Percentiles rank a stretch among this genome's conserved stretches.
Evolutionary conservation across 2,113 vertebrate species (phyloP).

Genomic region (Acanthisitta chloris): DNA sequence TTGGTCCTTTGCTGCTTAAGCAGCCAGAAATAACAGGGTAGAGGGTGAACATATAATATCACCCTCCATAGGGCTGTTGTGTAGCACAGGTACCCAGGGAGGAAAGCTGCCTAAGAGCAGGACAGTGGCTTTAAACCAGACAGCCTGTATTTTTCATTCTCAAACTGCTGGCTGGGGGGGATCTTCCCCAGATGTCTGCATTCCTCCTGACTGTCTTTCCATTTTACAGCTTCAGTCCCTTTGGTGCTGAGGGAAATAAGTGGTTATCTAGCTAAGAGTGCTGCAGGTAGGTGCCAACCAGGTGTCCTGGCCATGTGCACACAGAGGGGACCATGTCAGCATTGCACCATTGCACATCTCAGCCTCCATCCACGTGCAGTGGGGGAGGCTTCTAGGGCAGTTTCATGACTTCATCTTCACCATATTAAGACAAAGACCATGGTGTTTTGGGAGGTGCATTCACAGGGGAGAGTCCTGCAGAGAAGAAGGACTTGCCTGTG

Average conservation of each 20-base stretch:
- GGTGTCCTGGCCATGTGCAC: neutral
- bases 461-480: neutral
- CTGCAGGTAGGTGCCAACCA: neutral
- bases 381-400: neutral
- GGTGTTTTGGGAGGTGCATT: neutral
- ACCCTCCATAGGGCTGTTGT: neutral
- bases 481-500: neutral
- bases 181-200: neutral
- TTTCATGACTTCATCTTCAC: neutral
- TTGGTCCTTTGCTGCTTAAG: constrained; percentile 34
- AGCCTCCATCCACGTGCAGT: accelerated
- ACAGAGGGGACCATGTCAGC: neutral
- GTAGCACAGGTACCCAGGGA: neutral
- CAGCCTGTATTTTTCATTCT: constrained; percentile 4
- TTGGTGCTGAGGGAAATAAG: neutral
- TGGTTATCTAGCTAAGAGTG: neutral
- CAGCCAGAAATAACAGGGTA: constrained; percentile 39
- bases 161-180: neutral
- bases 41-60: neutral
- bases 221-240: neutral
- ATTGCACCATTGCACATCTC: neutral
- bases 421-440: accelerated
- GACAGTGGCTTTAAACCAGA: neutral
- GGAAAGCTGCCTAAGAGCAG: neutral
- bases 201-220: neutral